These are phyloP conservation scores for Pseudorasbora parva DNA, from an alignment of 2,113 vertebrate species.

Conservation along the genomic window DNA sequence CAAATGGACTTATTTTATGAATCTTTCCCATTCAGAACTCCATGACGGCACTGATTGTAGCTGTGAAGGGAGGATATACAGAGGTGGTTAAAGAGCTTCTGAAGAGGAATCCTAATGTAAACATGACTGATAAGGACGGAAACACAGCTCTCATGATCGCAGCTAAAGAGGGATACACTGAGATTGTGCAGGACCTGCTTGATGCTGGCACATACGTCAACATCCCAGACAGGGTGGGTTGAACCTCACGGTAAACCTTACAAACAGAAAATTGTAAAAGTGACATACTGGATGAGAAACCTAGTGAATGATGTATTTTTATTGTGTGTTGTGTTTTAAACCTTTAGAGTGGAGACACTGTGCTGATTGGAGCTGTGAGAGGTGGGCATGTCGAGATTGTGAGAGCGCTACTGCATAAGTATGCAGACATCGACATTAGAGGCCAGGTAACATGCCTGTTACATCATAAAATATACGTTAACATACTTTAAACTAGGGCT, in stretches of 20 bases:
- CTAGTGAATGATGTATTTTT: background rate
- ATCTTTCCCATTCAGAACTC: constrained; percentile 82
- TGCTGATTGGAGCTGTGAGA: constrained; percentile 94
- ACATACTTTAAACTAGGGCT: background rate
- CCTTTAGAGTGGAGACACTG: constrained; percentile 92
- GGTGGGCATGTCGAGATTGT: constrained; percentile 97
- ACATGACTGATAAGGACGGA: constrained; percentile 96
- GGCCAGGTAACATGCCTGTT: constrained; percentile 80
- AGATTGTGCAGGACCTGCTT: constrained; percentile 95
- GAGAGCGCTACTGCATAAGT: constrained; percentile 93
- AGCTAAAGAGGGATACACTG: constrained; percentile 92
- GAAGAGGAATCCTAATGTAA: constrained; percentile 95
- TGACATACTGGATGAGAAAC: background rate
- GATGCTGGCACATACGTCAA: constrained; percentile 97
- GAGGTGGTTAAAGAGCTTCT: constrained; percentile 96
- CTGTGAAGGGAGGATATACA: constrained; percentile 90
- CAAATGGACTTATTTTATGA: background rate
- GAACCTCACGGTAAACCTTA: background rate
- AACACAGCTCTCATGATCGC: constrained; percentile 98
- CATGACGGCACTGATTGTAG: constrained; percentile 97
- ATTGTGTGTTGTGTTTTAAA: background rate
- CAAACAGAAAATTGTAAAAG: background rate
- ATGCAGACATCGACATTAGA: constrained; percentile 96
- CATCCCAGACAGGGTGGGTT: constrained; percentile 92
- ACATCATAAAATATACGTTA: background rate